Evolutionary conservation across 37 sponge, comb jelly and placozoan species (phyloP).

Genomic region (Hormiphora californensis): DNA sequence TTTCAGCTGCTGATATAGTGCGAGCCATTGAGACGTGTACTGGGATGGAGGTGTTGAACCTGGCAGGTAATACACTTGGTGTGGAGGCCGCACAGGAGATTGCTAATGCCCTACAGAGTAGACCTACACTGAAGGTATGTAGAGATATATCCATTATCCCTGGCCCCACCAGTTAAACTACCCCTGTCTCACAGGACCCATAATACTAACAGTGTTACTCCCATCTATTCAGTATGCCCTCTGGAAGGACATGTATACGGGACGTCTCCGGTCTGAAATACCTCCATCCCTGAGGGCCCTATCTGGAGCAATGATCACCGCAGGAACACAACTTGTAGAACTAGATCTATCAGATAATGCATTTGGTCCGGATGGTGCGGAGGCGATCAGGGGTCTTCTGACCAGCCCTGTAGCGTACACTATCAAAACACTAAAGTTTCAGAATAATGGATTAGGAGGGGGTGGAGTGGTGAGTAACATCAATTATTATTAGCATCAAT

Average conservation of each 20-base stretch:
- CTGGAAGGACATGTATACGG: conserved; percentile 97
- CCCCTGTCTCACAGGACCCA: background rate
- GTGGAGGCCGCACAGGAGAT: conserved; percentile 84
- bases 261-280: conserved; percentile 83
- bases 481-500: too few species aligned
- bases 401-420: conserved; percentile 77
- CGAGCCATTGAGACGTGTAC: conserved; percentile 64
- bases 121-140: conserved; percentile 59
- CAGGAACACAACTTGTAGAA: conserved; percentile 72
- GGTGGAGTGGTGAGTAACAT: conserved; percentile 71
- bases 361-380: conserved; percentile 90
- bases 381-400: conserved; percentile 69
- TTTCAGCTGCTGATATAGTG: conserved; percentile 71
- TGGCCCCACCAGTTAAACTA: background rate
- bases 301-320: conserved; percentile 70
- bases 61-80: conserved; percentile 91
- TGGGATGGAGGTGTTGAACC: conserved; percentile 64
- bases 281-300: conserved; percentile 77
- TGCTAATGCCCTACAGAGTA: conserved; percentile 64
- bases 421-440: conserved; percentile 75
- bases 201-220: background rate
- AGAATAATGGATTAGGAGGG: conserved; percentile 91
- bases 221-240: conserved; percentile 58
- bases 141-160: background rate
- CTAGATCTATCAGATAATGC: conserved; percentile 98